Conservation (phyloP, 2,888 invertebrate species). For the Cataglyphis livida region DNA sequence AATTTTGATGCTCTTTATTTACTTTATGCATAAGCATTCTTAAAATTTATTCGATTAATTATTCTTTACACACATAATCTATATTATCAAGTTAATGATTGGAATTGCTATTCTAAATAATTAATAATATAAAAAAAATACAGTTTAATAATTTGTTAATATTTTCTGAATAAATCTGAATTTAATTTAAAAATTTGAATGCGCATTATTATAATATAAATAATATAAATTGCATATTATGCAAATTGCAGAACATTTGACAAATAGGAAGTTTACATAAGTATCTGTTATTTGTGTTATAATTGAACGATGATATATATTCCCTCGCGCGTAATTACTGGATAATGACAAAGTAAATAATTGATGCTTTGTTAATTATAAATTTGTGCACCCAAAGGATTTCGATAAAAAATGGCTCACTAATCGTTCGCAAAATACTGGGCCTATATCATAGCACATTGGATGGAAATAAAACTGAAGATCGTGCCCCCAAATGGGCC, state of each 20-base stretch:
- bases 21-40: background rate
- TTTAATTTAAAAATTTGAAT: slow-evolving; percentile 14
- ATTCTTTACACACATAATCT: background rate
- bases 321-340: slow-evolving; percentile 28
- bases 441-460: slow-evolving; percentile 16
- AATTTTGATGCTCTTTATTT: background rate
- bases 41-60: slow-evolving; percentile 4
- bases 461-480: slow-evolving; percentile 25
- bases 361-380: slow-evolving; percentile 50
- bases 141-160: slow-evolving; percentile 24
- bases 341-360: slow-evolving; percentile 43
- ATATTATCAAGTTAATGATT: background rate
- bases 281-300: slow-evolving; percentile 46
- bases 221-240: slow-evolving; percentile 39
- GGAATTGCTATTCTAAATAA: background rate
- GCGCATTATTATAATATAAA: slow-evolving; percentile 15
- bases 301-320: slow-evolving; percentile 39
- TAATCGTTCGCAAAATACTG: slow-evolving; percentile 37
- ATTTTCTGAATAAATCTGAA: background rate
- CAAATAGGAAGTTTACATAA: slow-evolving; percentile 34
- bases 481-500: slow-evolving; percentile 37
- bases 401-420: slow-evolving; percentile 31
- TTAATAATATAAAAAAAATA: slow-evolving; percentile 7
- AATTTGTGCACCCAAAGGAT: slow-evolving; percentile 34
- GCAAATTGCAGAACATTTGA: slow-evolving; percentile 15